phyloP scores from a whole-genome alignment of 2,797 vertebrate genomes.

The Novumbra hubbsi region DNA sequence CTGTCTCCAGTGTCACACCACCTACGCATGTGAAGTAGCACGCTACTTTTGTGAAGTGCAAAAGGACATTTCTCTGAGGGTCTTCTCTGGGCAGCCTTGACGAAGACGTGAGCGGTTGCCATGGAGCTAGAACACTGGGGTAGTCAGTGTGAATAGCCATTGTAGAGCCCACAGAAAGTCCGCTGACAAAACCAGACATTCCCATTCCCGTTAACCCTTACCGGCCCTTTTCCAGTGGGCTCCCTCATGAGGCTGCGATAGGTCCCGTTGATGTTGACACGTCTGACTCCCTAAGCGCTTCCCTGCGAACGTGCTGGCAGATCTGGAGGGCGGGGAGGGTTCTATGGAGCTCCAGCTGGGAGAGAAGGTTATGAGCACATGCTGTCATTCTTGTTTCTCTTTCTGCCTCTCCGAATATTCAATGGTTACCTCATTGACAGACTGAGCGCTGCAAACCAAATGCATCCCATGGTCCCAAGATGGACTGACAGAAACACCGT shows the following conservation, averaged over 20 bases:
- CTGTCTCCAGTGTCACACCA: constrained; percentile 31
- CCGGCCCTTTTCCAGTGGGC: background rate
- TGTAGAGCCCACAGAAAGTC: constrained; percentile 36
- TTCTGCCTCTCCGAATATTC: constrained; percentile 24
- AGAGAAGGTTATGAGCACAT: background rate
- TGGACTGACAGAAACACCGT: constrained; percentile 7
- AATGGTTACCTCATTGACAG: background rate
- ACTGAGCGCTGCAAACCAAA: constrained; percentile 31
- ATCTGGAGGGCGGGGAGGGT: background rate
- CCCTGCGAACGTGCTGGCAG: constrained; percentile 21
- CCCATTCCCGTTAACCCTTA: constrained; percentile 36
- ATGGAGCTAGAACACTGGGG: constrained; percentile 55
- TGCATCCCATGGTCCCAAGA: constrained; percentile 11
- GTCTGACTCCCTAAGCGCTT: background rate
- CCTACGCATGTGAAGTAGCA: constrained; percentile 34
- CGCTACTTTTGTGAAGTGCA: background rate
- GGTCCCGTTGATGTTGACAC: background rate
- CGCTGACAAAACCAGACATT: constrained; percentile 17
- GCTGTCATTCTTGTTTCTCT: background rate
- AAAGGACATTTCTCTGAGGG: constrained; percentile 30
- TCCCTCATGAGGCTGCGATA: background rate
- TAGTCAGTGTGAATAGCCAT: constrained; percentile 52
- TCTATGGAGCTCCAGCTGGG: background rate
- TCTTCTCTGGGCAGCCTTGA: constrained; percentile 26
- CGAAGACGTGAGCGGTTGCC: constrained; percentile 47